Evolutionary conservation across 2,113 vertebrate genomes (phyloP), one percentile per base, ranked within the genome.

Genomic region (Thalassarche chlororhynchos): DNA sequence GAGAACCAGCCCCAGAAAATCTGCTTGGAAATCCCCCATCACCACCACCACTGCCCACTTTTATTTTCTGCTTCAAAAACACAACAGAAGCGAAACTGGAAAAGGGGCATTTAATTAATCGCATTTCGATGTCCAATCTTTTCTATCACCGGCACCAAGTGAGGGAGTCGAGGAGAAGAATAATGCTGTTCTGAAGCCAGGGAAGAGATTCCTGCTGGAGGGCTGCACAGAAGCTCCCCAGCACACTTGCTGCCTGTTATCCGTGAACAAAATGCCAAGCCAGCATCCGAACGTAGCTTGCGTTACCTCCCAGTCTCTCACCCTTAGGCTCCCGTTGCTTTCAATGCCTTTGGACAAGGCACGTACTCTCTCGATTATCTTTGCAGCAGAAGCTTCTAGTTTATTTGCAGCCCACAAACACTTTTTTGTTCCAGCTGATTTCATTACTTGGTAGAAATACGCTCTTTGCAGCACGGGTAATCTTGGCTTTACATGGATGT

Each of bases 301-400:
- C 1, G 1, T 46, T 70, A 38, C 80, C 64, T 72, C 29, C 49
- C 46, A 26, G 64, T 42, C 77, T 66, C 80, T 70, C 85, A 66
- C 12, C 24, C 38, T 89, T 44, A 52, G 18, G 47, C 13, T 84
- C 86, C 54, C 3, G 0, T 21, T 77, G 42, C 64, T 78, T 75
- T 62, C 86, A 71, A 0, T 61, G 69, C 66, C 38, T 51, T 74
- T 72, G 55, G 54, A 78, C 60, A 29, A 84, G 68, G 51, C 57
- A 51, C 60, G 47, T 42, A 72, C 20, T 60, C 26, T 81, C 64
- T 68, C 1, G 0, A 44, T 64, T 64, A 46, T 25, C 85, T 79
- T 92, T 81, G 36, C 84, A 92, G 71, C 70, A 93, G 80, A 84
- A 93, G 34, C 29, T 88, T 81, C 90, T 62, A 26, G 65, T 58